A percentile compares a stretch with the other conserved stretches of the same genome.
These are phyloP conservation scores for Hiodon alosoides DNA, from an alignment of 2,113 vertebrate species.

Conservation along the genomic window DNA sequence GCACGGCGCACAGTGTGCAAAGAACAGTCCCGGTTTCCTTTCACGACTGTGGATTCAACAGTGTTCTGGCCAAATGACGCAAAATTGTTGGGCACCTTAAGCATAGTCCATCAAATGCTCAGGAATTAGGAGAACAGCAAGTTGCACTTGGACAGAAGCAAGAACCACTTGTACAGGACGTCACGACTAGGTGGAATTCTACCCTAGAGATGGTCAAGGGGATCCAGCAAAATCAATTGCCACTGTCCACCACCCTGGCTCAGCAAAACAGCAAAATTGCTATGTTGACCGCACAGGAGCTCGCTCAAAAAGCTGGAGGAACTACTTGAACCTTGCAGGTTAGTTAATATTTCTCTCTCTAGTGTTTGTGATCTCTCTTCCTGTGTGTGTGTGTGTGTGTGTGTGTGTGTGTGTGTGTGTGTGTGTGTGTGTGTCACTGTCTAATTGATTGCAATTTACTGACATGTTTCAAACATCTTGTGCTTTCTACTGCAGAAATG, in stretches of 20 bases:
- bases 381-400: too few relatives aligned
- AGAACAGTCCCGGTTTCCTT: slow-evolving; percentile 19
- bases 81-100: slow-evolving; percentile 26
- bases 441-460: too few relatives aligned
- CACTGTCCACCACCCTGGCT: background rate
- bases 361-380: too few relatives aligned
- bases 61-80: slow-evolving; percentile 14
- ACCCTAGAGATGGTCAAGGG: slow-evolving; percentile 21
- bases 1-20: slow-evolving; percentile 38
- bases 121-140: slow-evolving; percentile 6
- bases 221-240: background rate
- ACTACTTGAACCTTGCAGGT: slow-evolving; percentile 15
- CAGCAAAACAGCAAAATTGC: slow-evolving; percentile 12
- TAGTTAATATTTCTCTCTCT: background rate
- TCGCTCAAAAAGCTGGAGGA: background rate
- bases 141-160: slow-evolving; percentile 15
- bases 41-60: background rate
- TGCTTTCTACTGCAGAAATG: slow-evolving; percentile 4
- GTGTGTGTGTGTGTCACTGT: too few relatives aligned
- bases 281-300: slow-evolving; percentile 1
- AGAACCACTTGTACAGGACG: slow-evolving; percentile 20
- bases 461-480: background rate
- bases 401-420: too few relatives aligned
- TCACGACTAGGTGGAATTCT: slow-evolving; percentile 25
- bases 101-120: slow-evolving; percentile 18